phyloP scores from a whole-genome alignment of 1,140 invertebrate genomes.

The Papilio polytes region DNA sequence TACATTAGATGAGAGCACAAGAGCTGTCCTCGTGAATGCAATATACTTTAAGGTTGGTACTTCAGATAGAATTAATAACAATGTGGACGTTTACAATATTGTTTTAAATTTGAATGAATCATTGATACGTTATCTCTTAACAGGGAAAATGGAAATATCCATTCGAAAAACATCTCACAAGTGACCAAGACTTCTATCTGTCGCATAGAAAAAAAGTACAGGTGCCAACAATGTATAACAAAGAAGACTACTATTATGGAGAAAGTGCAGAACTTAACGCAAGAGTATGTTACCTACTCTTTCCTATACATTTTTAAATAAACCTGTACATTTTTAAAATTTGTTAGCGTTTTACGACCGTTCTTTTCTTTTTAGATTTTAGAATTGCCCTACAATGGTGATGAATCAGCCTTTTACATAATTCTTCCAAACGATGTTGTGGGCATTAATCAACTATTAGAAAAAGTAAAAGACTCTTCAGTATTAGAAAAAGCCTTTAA shows the following conservation, averaged over 20 bases:
- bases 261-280: conserved; percentile 65
- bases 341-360: not conserved
- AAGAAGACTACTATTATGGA: conserved; percentile 55
- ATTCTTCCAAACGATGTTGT: conserved; percentile 67
- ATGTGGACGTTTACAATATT: not conserved
- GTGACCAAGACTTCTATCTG: conserved; percentile 63
- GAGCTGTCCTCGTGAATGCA: conserved; percentile 85
- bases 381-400: conserved; percentile 66
- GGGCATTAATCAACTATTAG: conserved; percentile 56
- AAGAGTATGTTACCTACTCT: conserved; percentile 59
- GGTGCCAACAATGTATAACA: conserved; percentile 65
- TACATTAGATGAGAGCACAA: conserved; percentile 82
- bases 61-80: not conserved
- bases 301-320: no score
- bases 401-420: conserved; percentile 61
- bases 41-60: conserved; percentile 67
- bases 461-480: conserved; percentile 60
- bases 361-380: conserved; percentile 54
- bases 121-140: conserved; percentile 42
- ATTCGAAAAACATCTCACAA: conserved; percentile 54
- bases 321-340: not conserved
- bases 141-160: conserved; percentile 67
- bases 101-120: not conserved
- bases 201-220: conserved; percentile 56
- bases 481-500: conserved; percentile 51